These are phyloP conservation scores for Kryptolebias ocellatus DNA, from an alignment of 2,797 vertebrate species.

Conservation along the genomic window DNA sequence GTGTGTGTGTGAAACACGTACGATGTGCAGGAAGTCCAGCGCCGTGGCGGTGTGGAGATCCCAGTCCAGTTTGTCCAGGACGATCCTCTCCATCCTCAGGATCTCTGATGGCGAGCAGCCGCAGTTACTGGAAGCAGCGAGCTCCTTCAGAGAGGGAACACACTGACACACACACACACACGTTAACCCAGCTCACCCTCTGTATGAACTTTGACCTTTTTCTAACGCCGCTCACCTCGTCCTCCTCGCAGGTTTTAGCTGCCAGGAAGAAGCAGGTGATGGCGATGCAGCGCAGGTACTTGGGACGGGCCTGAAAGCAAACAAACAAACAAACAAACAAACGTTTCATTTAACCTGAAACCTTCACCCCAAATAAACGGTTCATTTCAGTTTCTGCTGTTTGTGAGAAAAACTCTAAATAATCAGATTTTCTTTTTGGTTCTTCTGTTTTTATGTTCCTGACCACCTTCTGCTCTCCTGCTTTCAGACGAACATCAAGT, in stretches of 20 bases:
- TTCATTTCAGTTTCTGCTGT: no score
- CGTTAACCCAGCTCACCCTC: background rate
- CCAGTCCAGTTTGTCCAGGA: slow-evolving; percentile 97
- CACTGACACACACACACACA: slow-evolving; percentile 73
- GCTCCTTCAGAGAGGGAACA: slow-evolving; percentile 90
- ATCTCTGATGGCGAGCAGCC: slow-evolving; percentile 96
- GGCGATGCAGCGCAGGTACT: slow-evolving; percentile 97
- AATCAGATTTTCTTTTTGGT: no score
- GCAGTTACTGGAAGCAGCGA: slow-evolving; percentile 90
- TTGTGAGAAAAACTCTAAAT: no score
- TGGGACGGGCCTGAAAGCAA: slow-evolving; percentile 88
- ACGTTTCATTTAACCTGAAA: no score
- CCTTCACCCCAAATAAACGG: no score
- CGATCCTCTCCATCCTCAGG: slow-evolving; percentile 95
- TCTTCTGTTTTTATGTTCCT: no score
- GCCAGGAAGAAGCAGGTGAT: slow-evolving; percentile 97
- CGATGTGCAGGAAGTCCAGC: slow-evolving; percentile 97
- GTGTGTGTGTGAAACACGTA: slow-evolving; percentile 66
- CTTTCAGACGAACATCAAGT: no score
- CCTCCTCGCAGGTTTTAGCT: slow-evolving; percentile 95
- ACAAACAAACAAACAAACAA: no score
- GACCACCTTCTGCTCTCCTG: no score
- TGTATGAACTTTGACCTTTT: no score
- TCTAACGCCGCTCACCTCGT: slow-evolving; percentile 86
- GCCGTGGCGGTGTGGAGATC: slow-evolving; percentile 94